Conservation (phyloP, 2,888 invertebrate species). For the Meta bourneti region DNA sequence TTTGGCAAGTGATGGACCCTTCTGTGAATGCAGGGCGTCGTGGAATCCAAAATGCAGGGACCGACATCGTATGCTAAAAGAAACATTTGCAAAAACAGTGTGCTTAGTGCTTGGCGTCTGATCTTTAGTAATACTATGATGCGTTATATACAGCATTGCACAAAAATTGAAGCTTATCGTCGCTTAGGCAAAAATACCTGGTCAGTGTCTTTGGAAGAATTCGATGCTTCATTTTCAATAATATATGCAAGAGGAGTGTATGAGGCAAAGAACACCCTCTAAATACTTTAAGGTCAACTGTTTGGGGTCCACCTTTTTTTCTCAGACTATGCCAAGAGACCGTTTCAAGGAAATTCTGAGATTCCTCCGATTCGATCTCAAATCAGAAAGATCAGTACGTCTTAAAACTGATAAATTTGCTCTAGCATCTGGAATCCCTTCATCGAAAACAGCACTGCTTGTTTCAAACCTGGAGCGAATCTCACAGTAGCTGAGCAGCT, state of each 20-base stretch:
- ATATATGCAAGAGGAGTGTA: not conserved
- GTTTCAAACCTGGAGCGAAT: conserved; percentile 28
- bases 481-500: conserved; percentile 30
- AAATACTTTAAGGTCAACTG: not conserved
- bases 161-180: not conserved
- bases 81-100: not conserved
- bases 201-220: not conserved
- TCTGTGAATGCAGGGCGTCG: not conserved
- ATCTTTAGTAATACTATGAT: not conserved
- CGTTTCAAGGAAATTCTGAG: conserved; percentile 4
- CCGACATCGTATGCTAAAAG: not conserved
- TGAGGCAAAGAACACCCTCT: not conserved
- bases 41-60: not conserved
- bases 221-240: not conserved
- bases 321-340: conserved; percentile 8
- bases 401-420: conserved; percentile 38
- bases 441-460: conserved; percentile 34
- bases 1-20: not conserved
- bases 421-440: conserved; percentile 31
- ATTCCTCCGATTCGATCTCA: conserved; percentile 26
- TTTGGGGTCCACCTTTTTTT: conserved; percentile 13
- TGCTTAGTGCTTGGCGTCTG: not conserved
- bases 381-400: not conserved
- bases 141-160: not conserved
- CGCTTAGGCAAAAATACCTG: not conserved